Conservation (phyloP, 2,113 vertebrate genomes). For the Oreochromis niloticus region DNA sequence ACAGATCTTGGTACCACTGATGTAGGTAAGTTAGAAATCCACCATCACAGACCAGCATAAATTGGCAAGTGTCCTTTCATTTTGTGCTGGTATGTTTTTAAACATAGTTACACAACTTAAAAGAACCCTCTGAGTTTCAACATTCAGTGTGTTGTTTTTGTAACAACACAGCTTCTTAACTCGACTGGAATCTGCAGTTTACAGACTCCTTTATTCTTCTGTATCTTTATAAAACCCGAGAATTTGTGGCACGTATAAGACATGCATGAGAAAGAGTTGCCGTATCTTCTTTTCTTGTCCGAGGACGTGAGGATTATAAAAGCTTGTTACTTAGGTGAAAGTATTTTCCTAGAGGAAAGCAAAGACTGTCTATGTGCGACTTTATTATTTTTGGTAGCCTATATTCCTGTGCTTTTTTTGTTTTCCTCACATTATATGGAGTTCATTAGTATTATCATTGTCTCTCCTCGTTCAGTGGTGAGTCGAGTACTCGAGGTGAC, state of each 20-base stretch:
- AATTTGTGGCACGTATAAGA: not conserved
- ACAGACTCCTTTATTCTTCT: not conserved
- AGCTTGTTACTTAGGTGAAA: not conserved
- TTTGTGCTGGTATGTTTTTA: not conserved
- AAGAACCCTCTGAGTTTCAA: not conserved
- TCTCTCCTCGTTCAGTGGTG: slow-evolving; percentile 72
- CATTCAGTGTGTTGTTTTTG: fast-evolving
- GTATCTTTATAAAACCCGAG: not conserved
- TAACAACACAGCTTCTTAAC: not conserved
- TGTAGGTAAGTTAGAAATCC: slow-evolving; percentile 77
- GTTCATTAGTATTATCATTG: not conserved
- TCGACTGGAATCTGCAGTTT: not conserved
- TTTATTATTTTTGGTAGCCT: not conserved
- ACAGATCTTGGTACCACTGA: slow-evolving; percentile 94
- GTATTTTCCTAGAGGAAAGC: not conserved
- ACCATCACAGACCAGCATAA: not conserved
- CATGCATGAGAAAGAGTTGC: not conserved
- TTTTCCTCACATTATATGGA: not conserved
- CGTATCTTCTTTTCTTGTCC: not conserved
- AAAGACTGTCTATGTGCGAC: not conserved
- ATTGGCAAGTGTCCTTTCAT: not conserved
- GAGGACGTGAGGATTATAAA: fast-evolving
- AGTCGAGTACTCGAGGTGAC: slow-evolving; percentile 94
- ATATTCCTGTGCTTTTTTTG: not conserved
- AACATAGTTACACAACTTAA: not conserved